Base-by-base conservation (phyloP, 2,797 vertebrate species). In the Trachops cirrhosus region DNA sequence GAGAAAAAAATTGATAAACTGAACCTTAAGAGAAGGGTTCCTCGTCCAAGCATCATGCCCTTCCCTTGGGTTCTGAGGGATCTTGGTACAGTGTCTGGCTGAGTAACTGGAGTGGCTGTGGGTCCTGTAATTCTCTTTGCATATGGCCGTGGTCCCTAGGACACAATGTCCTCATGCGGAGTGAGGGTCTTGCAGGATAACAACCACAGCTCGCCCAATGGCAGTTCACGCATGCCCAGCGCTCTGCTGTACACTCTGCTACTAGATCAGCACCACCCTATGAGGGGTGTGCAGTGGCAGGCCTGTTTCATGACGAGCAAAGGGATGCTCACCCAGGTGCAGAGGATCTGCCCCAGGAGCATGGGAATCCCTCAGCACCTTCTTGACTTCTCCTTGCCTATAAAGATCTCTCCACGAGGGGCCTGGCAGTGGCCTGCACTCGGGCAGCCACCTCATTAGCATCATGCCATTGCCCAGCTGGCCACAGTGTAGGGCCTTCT, bases 21-120 rank as follows among this genome's bases (percentile, higher is more conserved):
- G 57, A 74, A 54, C 54, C 26, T 26, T 37, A 6, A 21, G 57
- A 70, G 32, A 21, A 21, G 41, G 15, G 48, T 32, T 48, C 70
- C 70, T 62, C 15, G 0, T 4, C 11, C 1, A 1, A 50, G 26
- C 1, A 44, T n/a, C 67, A 34, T 3, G 1, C 73, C n/a, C 15
- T 62, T 37, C 32, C 24, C 75, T 32, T 3, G 19, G 52, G 34
- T 57, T 77, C 77, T 41, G 29, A 34, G 26, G 50, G 14, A 26
- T 18, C 26, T 41, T 12, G 10, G 29, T 14, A n/a, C 21, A 5
- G 19, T 22, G 52, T 44, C 41, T 34, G 52, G 9, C 24, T 26
- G 34, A 16, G 15, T 54, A 41, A 39, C 57, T 15, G 11, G 22
- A 34, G 64, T 22, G 39, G 44, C 29, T 1, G 3, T 5, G 15